Percentiles rank a stretch among this genome's conserved stretches.
These are phyloP conservation scores for Garrulus glandarius DNA, from an alignment of 2,797 vertebrate genomes.

Conservation along the genomic window DNA sequence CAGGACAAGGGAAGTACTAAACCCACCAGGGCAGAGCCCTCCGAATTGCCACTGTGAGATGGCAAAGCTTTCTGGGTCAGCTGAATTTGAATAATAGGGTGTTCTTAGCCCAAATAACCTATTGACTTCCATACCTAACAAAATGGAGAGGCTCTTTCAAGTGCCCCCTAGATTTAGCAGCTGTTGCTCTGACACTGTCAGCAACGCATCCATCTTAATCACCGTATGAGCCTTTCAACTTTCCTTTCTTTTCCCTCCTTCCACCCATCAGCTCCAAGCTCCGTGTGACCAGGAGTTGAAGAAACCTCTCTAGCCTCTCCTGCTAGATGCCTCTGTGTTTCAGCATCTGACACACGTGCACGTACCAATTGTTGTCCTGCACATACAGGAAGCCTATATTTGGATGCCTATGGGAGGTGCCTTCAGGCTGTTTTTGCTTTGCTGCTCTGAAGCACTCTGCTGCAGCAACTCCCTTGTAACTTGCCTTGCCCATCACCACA, in stretches of 20 bases:
- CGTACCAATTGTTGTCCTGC: neutral
- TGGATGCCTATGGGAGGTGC: neutral
- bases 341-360: rapidly evolving
- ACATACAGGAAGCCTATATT: neutral
- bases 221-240: neutral
- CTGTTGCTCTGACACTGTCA: constrained; percentile 27
- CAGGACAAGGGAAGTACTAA: neutral
- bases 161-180: constrained; percentile 40
- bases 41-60: neutral
- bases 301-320: neutral
- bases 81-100: constrained; percentile 35
- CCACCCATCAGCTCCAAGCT: neutral
- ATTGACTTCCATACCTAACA: constrained; percentile 34
- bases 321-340: neutral
- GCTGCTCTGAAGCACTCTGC: neutral
- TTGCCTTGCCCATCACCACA: neutral
- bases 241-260: neutral
- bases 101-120: constrained; percentile 45
- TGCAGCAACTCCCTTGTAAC: neutral
- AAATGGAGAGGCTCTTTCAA: constrained; percentile 40
- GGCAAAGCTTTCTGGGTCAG: constrained; percentile 20
- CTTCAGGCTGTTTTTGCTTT: neutral
- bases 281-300: neutral
- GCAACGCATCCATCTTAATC: constrained; percentile 43
- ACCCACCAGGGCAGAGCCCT: neutral